Conservation (phyloP, 2,113 vertebrate genomes). For the Benitochromis conjunctus region DNA sequence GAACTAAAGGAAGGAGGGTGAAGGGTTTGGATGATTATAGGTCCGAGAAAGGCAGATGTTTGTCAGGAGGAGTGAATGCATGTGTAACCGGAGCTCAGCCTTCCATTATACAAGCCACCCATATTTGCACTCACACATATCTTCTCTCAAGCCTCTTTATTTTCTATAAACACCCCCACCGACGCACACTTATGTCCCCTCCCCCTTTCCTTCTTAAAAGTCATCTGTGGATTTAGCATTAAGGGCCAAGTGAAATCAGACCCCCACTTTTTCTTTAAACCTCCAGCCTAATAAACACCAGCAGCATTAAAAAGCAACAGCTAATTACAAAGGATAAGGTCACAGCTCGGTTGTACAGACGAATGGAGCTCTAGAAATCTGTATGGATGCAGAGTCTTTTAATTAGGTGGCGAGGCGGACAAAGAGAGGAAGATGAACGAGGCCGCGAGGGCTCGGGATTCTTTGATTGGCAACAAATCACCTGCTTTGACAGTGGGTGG, state of each 20-base stretch:
- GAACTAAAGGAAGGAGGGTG: neutral
- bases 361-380: neutral
- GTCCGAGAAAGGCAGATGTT: constrained; percentile 28
- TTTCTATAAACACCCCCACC: neutral
- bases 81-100: neutral
- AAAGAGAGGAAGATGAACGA: neutral
- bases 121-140: constrained; percentile 25
- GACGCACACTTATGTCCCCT: neutral
- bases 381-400: constrained; percentile 40
- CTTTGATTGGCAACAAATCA: constrained; percentile 15
- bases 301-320: constrained; percentile 21
- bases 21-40: constrained; percentile 18
- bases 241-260: constrained; percentile 21
- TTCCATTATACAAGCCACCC: neutral
- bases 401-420: constrained; percentile 32
- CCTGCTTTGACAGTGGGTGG: neutral
- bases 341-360: neutral
- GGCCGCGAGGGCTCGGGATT: neutral
- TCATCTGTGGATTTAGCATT: constrained; percentile 50
- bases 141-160: constrained; percentile 16
- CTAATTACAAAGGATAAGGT: constrained; percentile 57
- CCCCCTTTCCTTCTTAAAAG: neutral
- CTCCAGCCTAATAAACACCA: neutral
- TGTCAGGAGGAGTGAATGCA: neutral
- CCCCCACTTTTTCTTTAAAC: constrained; percentile 16